Base-by-base conservation (phyloP, 1,140 invertebrate genomes). In the Zaprionus ghesquierei region DNA sequence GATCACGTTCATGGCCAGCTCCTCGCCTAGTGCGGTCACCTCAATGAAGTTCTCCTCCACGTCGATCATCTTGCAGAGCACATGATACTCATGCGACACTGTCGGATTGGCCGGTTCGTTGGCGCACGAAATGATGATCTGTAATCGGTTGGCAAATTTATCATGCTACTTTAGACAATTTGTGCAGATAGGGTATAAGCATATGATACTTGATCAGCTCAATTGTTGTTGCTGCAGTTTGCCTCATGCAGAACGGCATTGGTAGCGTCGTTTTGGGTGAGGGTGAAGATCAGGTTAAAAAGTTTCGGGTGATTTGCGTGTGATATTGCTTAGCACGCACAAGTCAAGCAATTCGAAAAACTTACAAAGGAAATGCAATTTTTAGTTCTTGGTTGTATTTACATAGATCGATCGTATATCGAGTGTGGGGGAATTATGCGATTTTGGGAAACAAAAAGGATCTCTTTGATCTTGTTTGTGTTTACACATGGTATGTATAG, bases 1-100 rank as follows among this genome's bases (percentile, higher is more conserved):
- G 64, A 99, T 96, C 9, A 99, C 97, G 89, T 97, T 95, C 94
- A 97, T 97, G 2, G 98, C 98, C 4, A 99, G 93, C 60, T 99
- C 97, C 92, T 98, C 97, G 12, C 97, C 97, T 5, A 98, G 92
- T n/a, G 97, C 96, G 27, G 94, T 96, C 0, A 98, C 97, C 93
- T 98, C 96, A n/a, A 99, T 95, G 75, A 99, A 99, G 86, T 98
- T 96, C 59, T 98, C 96, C 77, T 96, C 95, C 0, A 95, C 95
- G 75, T 98, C 97, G 65, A 99, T 96, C 96, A 99, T 98, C 56
- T 96, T 94, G 41, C 96, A 93, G 0, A 99, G 92, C 1, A 98
- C 94, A 82, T 97, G 95, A 91, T 97, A 98, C 87, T 98, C 97
- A 81, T 95, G 94, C 0, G 96, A 98, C 5, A 97, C 96, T 55